Conservation (phyloP, 2,113 vertebrate genomes). For the Cichladusa arquata region DNA sequence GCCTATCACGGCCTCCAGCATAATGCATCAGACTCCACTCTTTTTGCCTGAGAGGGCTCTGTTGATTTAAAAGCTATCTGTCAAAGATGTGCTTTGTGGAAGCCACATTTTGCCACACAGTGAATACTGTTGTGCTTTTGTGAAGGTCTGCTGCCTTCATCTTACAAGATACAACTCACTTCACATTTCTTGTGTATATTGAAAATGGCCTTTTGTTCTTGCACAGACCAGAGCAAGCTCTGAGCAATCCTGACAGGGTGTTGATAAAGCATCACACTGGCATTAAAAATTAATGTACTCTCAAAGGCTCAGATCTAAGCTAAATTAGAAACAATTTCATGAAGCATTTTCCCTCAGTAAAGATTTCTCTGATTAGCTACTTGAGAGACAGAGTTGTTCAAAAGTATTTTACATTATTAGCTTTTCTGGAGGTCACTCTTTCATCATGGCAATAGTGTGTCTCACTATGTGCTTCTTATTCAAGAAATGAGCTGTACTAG, state of each 20-base stretch:
- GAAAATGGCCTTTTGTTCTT: neutral
- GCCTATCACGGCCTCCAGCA: neutral
- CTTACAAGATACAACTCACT: neutral
- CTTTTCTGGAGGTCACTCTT: neutral
- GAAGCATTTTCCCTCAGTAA: neutral
- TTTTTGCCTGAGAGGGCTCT: neutral
- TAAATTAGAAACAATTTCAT: conserved; percentile 14
- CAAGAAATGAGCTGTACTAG: neutral
- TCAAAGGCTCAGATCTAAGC: neutral
- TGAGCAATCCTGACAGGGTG: neutral
- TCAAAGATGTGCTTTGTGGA: neutral
- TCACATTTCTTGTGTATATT: neutral
- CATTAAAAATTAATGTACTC: neutral
- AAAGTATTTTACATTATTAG: neutral
- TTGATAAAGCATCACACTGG: neutral
- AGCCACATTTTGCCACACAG: neutral
- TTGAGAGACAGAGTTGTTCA: neutral
- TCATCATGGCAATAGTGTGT: neutral
- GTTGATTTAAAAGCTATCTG: neutral
- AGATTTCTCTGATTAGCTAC: neutral
- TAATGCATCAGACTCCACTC: neutral
- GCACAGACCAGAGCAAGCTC: neutral
- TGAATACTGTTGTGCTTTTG: neutral
- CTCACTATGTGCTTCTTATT: neutral
- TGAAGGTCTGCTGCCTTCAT: neutral